Evolutionary conservation across 1,140 invertebrate genomes (phyloP).

Genomic region (Trichoplusia ni): DNA sequence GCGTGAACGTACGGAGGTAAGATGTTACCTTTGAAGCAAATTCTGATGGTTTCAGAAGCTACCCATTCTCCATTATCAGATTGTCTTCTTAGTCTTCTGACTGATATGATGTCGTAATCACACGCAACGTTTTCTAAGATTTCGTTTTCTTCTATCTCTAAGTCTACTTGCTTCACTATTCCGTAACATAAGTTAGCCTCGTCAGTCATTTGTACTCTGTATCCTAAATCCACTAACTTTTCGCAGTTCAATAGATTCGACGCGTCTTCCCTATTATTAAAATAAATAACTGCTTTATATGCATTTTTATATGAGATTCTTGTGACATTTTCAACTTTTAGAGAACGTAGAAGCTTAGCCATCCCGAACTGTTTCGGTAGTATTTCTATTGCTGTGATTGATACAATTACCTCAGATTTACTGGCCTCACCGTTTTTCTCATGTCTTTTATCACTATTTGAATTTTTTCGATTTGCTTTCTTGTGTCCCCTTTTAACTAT

Average conservation of each 20-base stretch:
- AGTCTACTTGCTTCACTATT: conserved; percentile 34
- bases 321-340: not conserved
- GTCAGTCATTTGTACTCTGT: conserved; percentile 12
- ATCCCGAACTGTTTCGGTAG: no score
- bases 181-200: conserved; percentile 34
- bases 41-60: conserved; percentile 36
- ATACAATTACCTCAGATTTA: not conserved
- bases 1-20: conserved; percentile 36
- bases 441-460: not conserved
- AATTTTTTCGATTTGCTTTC: no score
- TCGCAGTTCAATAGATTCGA: not conserved
- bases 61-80: conserved; percentile 35
- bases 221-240: not conserved
- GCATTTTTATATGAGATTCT: not conserved
- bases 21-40: conserved; percentile 33
- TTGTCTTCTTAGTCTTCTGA: conserved; percentile 38
- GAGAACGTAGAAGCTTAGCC: not conserved
- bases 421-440: not conserved
- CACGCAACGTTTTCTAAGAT: conserved; percentile 25
- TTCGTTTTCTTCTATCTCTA: conserved; percentile 38
- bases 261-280: not conserved
- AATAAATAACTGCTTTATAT: not conserved
- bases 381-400: not conserved
- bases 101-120: conserved; percentile 30
- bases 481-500: no score